Conservation (phyloP, 2,888 invertebrate species). For the Periphyllus acericola region DNA sequence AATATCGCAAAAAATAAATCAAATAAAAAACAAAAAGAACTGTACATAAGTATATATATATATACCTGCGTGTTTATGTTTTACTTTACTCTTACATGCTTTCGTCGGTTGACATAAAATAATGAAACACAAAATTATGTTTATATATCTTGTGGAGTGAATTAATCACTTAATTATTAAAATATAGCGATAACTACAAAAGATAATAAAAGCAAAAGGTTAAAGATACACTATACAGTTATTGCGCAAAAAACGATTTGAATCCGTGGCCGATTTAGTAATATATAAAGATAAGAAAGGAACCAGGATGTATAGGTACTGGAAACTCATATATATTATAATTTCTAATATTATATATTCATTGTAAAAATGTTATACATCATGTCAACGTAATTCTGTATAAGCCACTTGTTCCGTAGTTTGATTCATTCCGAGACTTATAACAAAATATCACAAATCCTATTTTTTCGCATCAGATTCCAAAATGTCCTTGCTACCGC, state of each 20-base stretch:
- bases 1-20: not conserved
- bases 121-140: not conserved
- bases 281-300: not conserved
- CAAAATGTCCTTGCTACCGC: not conserved
- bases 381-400: not conserved
- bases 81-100: not conserved
- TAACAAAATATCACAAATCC: not conserved
- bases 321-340: not conserved
- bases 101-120: not conserved
- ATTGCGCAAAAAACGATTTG: not conserved
- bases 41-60: no score
- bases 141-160: not conserved
- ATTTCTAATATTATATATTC: not conserved
- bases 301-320: not conserved
- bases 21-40: not conserved
- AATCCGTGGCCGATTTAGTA: not conserved
- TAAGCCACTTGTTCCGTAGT: not conserved
- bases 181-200: not conserved
- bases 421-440: not conserved
- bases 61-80: not conserved
- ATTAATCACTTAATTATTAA: not conserved
- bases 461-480: not conserved
- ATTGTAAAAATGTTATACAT: not conserved
- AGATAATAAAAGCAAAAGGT: no score
- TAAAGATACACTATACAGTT: not conserved